Evolutionary conservation across 30 jellyfish, hydroid and myxozoan genomes (phyloP).

Genomic region (Aurelia sp.): DNA sequence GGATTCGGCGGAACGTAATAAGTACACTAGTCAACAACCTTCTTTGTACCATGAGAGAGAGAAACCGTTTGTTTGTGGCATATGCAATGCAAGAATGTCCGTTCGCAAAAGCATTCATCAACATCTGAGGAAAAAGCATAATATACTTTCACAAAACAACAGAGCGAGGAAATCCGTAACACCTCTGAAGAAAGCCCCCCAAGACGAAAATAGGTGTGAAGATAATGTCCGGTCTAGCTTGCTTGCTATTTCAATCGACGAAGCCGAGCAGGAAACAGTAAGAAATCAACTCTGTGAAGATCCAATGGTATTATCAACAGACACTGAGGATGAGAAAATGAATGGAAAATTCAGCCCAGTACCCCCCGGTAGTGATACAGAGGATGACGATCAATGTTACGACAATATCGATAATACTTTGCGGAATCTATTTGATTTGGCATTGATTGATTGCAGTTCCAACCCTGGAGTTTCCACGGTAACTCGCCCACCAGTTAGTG

Average conservation of each 20-base stretch:
- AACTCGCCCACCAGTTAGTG: too few species aligned
- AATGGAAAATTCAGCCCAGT: constrained; percentile 18
- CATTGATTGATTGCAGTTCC: too few species aligned
- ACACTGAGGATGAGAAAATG: not conserved
- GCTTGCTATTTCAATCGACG: constrained; percentile 28
- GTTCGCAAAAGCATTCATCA: not conserved
- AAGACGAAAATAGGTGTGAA: not conserved
- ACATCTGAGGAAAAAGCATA: not conserved
- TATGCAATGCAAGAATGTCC: not conserved
- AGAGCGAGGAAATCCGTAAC: not conserved
- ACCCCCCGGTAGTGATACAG: constrained; percentile 47
- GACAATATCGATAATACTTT: not conserved
- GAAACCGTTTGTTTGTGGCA: not conserved
- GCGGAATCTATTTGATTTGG: not conserved
- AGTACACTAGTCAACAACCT: too few species aligned
- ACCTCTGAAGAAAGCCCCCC: not conserved
- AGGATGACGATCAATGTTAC: not conserved
- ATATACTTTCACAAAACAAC: not conserved
- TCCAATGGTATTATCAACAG: not conserved
- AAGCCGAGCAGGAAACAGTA: not conserved
- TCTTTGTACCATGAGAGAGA: too few species aligned
- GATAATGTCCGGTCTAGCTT: constrained; percentile 15
- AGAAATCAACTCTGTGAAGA: not conserved
- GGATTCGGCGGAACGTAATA: too few species aligned
- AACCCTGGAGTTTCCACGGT: too few species aligned